phyloP scores from a whole-genome alignment of 2,888 invertebrate species.

The Sphecodes monilicornis region DNA sequence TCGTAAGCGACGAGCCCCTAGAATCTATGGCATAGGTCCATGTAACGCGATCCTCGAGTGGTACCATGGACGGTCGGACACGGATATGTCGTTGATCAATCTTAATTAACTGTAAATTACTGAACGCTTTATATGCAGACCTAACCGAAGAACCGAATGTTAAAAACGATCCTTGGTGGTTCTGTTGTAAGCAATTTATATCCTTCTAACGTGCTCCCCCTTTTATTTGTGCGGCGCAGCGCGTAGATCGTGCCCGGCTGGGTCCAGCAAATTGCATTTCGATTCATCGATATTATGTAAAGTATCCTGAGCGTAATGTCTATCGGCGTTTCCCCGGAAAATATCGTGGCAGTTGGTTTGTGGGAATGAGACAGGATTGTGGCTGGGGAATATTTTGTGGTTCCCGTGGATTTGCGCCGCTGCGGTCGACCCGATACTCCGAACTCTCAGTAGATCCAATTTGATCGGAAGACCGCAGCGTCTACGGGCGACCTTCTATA shows the following conservation, averaged over 20 bases:
- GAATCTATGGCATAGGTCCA: background rate
- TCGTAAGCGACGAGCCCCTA: background rate
- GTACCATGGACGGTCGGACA: background rate
- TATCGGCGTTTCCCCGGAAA: conserved; percentile 68
- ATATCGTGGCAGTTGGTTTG: conserved; percentile 58
- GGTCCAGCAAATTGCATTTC: conserved; percentile 53
- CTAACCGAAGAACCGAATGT: conserved; percentile 29
- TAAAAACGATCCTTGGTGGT: conserved; percentile 29
- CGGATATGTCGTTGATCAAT: conserved; percentile 50
- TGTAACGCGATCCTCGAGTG: background rate
- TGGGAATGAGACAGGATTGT: conserved; percentile 61
- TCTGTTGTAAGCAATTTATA: background rate
- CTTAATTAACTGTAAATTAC: conserved; percentile 51
- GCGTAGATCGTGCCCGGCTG: conserved; percentile 27
- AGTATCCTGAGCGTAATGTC: conserved; percentile 63
- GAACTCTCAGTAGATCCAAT: conserved; percentile 80
- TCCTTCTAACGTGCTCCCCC: background rate
- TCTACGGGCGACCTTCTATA: conserved; percentile 67
- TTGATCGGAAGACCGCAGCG: conserved; percentile 79
- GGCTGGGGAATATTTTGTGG: conserved; percentile 71
- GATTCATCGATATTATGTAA: conserved; percentile 65
- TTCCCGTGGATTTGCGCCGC: conserved; percentile 73
- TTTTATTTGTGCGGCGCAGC: conserved; percentile 9
- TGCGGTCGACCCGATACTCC: conserved; percentile 74
- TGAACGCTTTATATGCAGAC: conserved; percentile 32